Conservation (phyloP, 2,113 vertebrate species). For the Rhinopithecus roxellana region DNA sequence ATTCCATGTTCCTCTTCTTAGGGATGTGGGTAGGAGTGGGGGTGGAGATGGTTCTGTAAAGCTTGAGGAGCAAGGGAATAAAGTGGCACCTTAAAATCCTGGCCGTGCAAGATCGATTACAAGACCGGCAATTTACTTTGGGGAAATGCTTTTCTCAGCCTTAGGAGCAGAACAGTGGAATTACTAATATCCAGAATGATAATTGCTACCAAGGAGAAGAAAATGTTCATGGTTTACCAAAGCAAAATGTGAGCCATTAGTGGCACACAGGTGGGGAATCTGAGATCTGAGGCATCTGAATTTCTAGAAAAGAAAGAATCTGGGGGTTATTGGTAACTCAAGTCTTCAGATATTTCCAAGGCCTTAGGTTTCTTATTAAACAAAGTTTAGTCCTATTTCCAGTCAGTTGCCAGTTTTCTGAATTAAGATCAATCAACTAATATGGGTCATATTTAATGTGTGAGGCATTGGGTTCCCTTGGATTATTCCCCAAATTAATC, state of each 20-base stretch:
- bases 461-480: not conserved
- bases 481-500: not conserved
- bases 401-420: not conserved
- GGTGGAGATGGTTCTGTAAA: not conserved
- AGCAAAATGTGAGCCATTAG: not conserved
- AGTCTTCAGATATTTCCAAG: not conserved
- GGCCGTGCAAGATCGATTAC: not conserved
- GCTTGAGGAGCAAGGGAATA: not conserved
- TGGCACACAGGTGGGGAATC: not conserved
- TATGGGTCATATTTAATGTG: not conserved
- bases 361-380: slow-evolving; percentile 12
- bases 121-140: not conserved
- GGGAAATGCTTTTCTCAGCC: not conserved
- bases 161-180: not conserved
- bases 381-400: not conserved
- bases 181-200: not conserved
- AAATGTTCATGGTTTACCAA: not conserved
- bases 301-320: not conserved
- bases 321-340: not conserved
- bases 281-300: not conserved
- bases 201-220: not conserved
- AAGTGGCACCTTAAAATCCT: not conserved
- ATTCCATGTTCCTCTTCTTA: slow-evolving; percentile 8
- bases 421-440: not conserved
- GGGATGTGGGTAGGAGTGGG: not conserved